Evolutionary conservation across 2,113 vertebrate species (phyloP), one percentile per base, ranked within the genome.

Genomic region (Pedetes capensis): DNA sequence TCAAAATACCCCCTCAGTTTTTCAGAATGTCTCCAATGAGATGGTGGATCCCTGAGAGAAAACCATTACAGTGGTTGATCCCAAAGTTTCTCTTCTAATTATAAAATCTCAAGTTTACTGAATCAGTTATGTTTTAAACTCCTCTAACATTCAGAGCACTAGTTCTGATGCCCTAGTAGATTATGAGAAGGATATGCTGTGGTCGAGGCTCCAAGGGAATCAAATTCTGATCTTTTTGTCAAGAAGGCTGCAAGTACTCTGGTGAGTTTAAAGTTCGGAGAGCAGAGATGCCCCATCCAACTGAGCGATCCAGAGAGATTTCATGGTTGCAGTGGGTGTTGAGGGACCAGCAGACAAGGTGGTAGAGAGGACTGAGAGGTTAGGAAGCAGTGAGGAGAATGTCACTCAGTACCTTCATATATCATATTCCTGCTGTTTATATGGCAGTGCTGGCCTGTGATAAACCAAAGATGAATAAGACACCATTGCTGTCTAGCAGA

Each of bases 341-440:
- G 12, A 71, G 39, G 79, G 55, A 16, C 13, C 64, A 8, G 1
- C 8, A 37, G 12, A 34, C 44, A 34, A 59, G 25, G 42, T 23
- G 5, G 42, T 22, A 4, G 39, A 72, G 10, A 79, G 55, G 47
- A 55, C 4, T 22, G 37, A 2, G 14, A 85, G n/a, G 17, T 42
- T 78, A 8, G 51, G 55, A 68, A 51, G 34, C 53, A 69, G 29
- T n/a, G 25, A 44, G 23, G 22, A 87, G 20, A 55, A 34, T 55
- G 55, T 25, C 29, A 44, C 51, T 25, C 42, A 55, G 32, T 23
- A 4, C 9, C 11, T 44, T 63, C 0, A 2, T 17, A 1, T 22
- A 5, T 39, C 9, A 5, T 20, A 42, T 2, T 34, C 23, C 39
- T 42, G 6, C 22, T 25, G 2, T 22, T 13, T 4, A 3, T 0